A percentile compares a stretch with the other conserved stretches of the same genome.
These are phyloP conservation scores for Calliopum simillimum DNA, from an alignment of 2,888 invertebrate genomes.

Conservation along the genomic window DNA sequence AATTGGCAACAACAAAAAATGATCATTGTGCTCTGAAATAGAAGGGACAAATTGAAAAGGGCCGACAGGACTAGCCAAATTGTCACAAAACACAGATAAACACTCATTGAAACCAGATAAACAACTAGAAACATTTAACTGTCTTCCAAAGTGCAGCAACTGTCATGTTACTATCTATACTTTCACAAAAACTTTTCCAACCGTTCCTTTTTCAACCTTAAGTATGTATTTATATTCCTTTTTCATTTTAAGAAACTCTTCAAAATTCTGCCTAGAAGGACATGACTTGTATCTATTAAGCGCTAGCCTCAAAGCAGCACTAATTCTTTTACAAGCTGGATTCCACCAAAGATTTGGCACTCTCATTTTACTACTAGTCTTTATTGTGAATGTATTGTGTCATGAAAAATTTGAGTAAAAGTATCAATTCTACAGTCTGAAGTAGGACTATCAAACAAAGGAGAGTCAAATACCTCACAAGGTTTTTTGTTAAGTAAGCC, in stretches of 20 bases:
- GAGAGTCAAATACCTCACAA: no score
- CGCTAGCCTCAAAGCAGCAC: not conserved
- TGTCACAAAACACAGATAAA: slow-evolving; percentile 5
- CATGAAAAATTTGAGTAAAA: no score
- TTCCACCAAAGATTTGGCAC: slow-evolving; percentile 1
- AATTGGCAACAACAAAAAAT: not conserved
- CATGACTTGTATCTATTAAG: not conserved
- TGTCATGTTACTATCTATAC: slow-evolving; percentile 12
- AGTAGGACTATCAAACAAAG: no score
- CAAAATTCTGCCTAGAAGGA: slow-evolving; percentile 1
- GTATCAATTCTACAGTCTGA: no score
- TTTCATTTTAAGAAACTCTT: not conserved
- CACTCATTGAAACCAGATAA: not conserved
- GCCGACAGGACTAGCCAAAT: slow-evolving; percentile 1
- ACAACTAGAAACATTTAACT: not conserved
- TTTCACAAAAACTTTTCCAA: slow-evolving; percentile 12
- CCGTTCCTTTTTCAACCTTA: slow-evolving; percentile 4
- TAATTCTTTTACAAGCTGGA: not conserved
- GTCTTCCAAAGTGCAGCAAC: slow-evolving; percentile 28
- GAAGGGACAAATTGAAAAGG: not conserved
- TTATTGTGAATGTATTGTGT: no score
- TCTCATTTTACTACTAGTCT: no score
- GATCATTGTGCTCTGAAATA: not conserved
- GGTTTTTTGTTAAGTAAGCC: no score
- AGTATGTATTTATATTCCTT: not conserved